Conservation (phyloP, 1,140 invertebrate species). For the Neodiprion fabricii region DNA sequence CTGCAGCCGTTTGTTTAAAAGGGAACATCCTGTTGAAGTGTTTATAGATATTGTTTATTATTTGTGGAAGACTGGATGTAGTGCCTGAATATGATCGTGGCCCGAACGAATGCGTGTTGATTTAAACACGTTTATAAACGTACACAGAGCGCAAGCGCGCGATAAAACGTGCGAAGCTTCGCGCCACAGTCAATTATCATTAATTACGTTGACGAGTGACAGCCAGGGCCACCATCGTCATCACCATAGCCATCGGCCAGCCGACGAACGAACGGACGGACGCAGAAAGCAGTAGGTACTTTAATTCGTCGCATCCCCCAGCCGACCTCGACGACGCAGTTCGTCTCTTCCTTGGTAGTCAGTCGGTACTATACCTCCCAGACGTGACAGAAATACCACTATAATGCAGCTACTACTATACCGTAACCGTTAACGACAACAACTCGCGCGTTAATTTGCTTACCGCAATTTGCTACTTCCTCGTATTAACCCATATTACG, state of each 20-base stretch:
- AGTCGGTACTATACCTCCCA: not conserved
- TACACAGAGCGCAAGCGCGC: not conserved
- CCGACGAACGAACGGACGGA: not conserved
- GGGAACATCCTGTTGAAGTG: too few species aligned
- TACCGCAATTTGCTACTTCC: not conserved
- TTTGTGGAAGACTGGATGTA: too few species aligned
- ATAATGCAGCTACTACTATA: too few species aligned
- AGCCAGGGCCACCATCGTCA: slow-evolving; percentile 1
- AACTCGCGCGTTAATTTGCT: not conserved
- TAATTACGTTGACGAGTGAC: slow-evolving; percentile 7
- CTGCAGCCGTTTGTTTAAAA: too few species aligned
- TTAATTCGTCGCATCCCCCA: not conserved
- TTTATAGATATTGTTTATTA: too few species aligned
- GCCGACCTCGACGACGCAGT: not conserved
- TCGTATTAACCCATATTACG: not conserved
- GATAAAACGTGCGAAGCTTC: slow-evolving; percentile 2
- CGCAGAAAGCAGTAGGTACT: not conserved
- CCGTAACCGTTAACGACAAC: too few species aligned
- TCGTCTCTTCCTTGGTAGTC: not conserved
- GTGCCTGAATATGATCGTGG: too few species aligned
- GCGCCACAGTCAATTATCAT: slow-evolving; percentile 4
- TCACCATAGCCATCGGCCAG: not conserved
- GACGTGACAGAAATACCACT: not conserved
- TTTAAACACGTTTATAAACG: too few species aligned
- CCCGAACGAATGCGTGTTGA: too few species aligned